phyloP scores from a whole-genome alignment of 2,888 invertebrate genomes.

The Leucania comma region DNA sequence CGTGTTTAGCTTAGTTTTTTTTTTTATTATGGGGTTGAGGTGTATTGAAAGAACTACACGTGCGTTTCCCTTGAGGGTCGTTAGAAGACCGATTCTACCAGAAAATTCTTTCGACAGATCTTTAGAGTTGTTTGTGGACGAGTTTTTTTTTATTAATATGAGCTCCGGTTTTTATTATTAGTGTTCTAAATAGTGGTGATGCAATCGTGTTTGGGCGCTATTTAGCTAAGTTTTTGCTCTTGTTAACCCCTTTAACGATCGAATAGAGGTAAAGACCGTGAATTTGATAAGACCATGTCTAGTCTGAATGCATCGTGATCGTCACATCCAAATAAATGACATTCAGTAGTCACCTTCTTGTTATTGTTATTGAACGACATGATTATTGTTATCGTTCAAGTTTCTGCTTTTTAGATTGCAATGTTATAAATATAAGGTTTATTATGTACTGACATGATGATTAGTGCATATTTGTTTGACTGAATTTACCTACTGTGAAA shows the following conservation, averaged over 20 bases:
- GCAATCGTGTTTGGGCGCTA: conserved; percentile 11
- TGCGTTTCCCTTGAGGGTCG: neutral
- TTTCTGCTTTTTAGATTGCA: conserved; percentile 33
- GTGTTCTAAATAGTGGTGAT: conserved; percentile 34
- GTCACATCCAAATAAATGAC: conserved; percentile 45
- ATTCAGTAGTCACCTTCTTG: conserved; percentile 38
- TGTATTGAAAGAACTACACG: conserved; percentile 10
- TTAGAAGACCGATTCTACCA: conserved; percentile 4
- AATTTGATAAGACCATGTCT: conserved; percentile 32
- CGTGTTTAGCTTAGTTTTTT: neutral
- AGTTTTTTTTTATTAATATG: conserved; percentile 28
- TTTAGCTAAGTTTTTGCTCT: conserved; percentile 12
- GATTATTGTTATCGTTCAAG: conserved; percentile 35
- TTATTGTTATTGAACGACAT: conserved; percentile 15
- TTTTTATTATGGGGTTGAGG: conserved; percentile 16
- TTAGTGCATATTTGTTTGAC: conserved; percentile 5
- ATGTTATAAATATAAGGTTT: conserved; percentile 22
- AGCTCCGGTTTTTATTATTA: conserved; percentile 27
- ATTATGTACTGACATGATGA: conserved; percentile 16
- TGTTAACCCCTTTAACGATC: conserved; percentile 15
- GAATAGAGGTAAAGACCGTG: conserved; percentile 14
- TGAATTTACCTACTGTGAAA: neutral
- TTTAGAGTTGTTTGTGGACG: conserved; percentile 2
- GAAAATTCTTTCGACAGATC: conserved; percentile 12
- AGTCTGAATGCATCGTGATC: conserved; percentile 17